A percentile compares a stretch with the other conserved stretches of the same genome.
These are phyloP conservation scores for Acrobasis consociella DNA, from an alignment of 2,888 invertebrate genomes.

Conservation along the genomic window DNA sequence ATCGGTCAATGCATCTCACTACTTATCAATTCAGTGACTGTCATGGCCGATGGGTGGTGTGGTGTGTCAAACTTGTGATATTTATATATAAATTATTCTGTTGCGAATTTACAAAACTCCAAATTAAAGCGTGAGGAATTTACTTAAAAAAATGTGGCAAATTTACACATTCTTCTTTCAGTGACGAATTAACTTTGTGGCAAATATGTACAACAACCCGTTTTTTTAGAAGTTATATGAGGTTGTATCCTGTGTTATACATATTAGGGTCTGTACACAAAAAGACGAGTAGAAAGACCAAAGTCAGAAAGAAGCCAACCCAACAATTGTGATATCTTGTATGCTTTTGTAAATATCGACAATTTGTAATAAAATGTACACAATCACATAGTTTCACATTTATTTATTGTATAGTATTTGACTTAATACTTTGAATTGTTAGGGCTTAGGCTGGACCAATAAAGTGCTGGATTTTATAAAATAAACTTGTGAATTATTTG, in stretches of 20 bases:
- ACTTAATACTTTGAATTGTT: conserved; percentile 16
- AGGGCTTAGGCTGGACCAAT: conserved; percentile 29
- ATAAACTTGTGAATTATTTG: not conserved
- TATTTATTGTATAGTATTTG: conserved; percentile 9
- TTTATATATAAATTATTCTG: too few relatives aligned
- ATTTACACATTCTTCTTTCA: too few relatives aligned
- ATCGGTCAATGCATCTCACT: too few relatives aligned
- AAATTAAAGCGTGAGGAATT: too few relatives aligned
- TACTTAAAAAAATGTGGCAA: too few relatives aligned
- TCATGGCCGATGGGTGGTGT: too few relatives aligned
- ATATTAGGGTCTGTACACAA: not conserved
- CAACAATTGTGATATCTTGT: conserved; percentile 41
- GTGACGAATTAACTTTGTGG: too few relatives aligned
- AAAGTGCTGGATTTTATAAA: conserved; percentile 27
- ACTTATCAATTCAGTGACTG: too few relatives aligned
- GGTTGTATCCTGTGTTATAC: not conserved
- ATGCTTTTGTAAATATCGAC: conserved; percentile 49
- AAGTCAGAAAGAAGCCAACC: conserved; percentile 36
- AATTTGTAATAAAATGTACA: conserved; percentile 26
- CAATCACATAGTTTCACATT: conserved; percentile 13
- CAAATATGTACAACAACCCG: too few relatives aligned
- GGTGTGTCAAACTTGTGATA: too few relatives aligned
- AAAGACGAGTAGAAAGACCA: not conserved
- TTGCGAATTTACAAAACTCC: too few relatives aligned
- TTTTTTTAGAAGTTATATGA: too few relatives aligned